Conservation (phyloP, 2,797 vertebrate species). For the Pseudochaenichthys georgianus region DNA sequence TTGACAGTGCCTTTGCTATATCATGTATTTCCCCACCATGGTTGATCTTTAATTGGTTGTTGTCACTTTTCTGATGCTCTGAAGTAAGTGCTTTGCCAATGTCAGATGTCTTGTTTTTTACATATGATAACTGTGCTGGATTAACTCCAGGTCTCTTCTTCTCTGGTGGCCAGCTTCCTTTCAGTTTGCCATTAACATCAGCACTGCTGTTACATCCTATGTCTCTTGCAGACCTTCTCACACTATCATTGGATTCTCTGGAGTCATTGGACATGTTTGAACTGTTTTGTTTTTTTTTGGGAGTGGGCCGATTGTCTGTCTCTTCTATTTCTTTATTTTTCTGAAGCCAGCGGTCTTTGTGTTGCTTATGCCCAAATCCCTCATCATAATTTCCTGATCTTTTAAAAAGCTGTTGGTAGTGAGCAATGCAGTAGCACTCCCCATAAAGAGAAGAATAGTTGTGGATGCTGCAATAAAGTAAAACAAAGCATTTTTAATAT, state of each 20-base stretch:
- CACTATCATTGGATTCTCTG: slow-evolving; percentile 28
- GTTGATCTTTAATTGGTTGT: slow-evolving; percentile 18
- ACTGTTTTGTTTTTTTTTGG: slow-evolving; percentile 46
- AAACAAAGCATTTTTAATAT: slow-evolving; percentile 28
- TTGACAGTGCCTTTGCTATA: slow-evolving; percentile 15
- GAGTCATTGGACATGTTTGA: slow-evolving; percentile 12
- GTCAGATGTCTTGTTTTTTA: slow-evolving; percentile 37
- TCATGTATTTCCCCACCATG: slow-evolving; percentile 32
- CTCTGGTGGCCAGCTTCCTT: slow-evolving; percentile 81
- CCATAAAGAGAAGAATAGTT: slow-evolving; percentile 87
- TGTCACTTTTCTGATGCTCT: slow-evolving; percentile 35
- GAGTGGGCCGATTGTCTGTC: slow-evolving; percentile 37
- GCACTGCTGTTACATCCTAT: slow-evolving; percentile 17
- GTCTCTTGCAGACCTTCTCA: slow-evolving; percentile 38
- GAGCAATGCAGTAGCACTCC: slow-evolving; percentile 88
- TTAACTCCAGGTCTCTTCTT: slow-evolving; percentile 47
- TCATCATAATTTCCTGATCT: slow-evolving; percentile 85
- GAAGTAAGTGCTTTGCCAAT: slow-evolving; percentile 23
- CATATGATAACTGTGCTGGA: slow-evolving; percentile 15
- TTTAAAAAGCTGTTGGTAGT: slow-evolving; percentile 87
- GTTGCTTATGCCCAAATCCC: slow-evolving; percentile 84
- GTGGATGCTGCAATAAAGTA: slow-evolving; percentile 85
- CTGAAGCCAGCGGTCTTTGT: slow-evolving; percentile 84
- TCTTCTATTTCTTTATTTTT: slow-evolving; percentile 68
- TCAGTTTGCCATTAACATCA: slow-evolving; percentile 74